Evolutionary conservation across 2,797 vertebrate genomes (phyloP).

Genomic region (Myoxocephalus aenaeus): DNA sequence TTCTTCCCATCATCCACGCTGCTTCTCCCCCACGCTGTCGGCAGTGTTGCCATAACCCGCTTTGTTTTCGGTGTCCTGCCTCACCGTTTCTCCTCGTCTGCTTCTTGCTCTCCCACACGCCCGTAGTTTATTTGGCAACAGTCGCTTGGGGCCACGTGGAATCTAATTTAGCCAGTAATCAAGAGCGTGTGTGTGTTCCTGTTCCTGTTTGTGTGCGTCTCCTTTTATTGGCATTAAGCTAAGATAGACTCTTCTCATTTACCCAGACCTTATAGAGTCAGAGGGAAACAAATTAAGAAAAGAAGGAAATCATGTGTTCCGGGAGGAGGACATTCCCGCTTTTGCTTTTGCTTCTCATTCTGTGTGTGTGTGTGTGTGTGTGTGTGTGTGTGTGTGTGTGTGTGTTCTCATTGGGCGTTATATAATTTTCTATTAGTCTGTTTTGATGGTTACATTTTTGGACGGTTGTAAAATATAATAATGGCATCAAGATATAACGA

Average conservation of each 20-base stretch:
- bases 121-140: slow-evolving; percentile 60
- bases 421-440: background rate
- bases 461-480: background rate
- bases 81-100: slow-evolving; percentile 27
- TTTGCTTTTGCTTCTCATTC: background rate
- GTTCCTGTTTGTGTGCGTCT: slow-evolving; percentile 10
- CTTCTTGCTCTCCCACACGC: slow-evolving; percentile 26
- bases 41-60: slow-evolving; percentile 13
- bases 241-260: slow-evolving; percentile 53
- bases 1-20: slow-evolving; percentile 9
- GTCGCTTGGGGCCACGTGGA: slow-evolving; percentile 47
- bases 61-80: slow-evolving; percentile 44
- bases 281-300: slow-evolving; percentile 20
- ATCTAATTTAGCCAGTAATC: slow-evolving; percentile 74
- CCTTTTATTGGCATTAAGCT: slow-evolving; percentile 51
- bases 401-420: background rate
- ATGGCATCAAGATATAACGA: background rate
- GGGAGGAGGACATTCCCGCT: background rate
- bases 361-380: background rate
- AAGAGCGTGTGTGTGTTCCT: slow-evolving; percentile 43
- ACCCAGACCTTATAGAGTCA: slow-evolving; percentile 13
- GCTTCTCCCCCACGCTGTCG: slow-evolving; percentile 5
- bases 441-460: background rate
- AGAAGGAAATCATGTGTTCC: slow-evolving; percentile 14
- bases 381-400: background rate